Evolutionary conservation across 2,888 invertebrate species (phyloP).

Genomic region (Philereme vetulata): DNA sequence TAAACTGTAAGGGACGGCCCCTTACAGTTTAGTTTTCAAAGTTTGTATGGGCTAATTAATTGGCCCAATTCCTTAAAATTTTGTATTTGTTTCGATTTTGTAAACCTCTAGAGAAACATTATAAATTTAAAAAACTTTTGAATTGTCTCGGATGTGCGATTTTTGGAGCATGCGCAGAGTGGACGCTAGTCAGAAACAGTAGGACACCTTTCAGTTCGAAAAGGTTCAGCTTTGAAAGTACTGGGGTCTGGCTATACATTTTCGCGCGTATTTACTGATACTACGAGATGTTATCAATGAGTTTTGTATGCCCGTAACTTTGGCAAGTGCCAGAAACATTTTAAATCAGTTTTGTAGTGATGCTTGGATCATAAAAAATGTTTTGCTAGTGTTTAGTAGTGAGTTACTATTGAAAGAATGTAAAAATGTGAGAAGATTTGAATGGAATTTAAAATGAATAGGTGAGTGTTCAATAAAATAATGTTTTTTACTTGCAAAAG

Average conservation of each 20-base stretch:
- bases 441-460: constrained; percentile 12
- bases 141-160: constrained; percentile 15
- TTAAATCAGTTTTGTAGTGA: neutral
- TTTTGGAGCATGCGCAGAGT: constrained; percentile 18
- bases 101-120: neutral
- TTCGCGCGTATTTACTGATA: constrained; percentile 14
- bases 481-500: too few species aligned
- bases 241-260: constrained; percentile 7
- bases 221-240: constrained; percentile 17
- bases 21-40: neutral
- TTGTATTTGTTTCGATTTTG: constrained; percentile 7
- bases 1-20: neutral
- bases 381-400: constrained; percentile 2
- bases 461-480: neutral
- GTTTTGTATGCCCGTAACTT: neutral
- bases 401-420: neutral
- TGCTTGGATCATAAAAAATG: constrained; percentile 1
- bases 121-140: constrained; percentile 17
- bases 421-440: neutral
- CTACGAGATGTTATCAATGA: constrained; percentile 16
- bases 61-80: constrained; percentile 2
- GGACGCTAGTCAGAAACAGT: constrained; percentile 10
- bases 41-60: constrained; percentile 1
- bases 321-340: neutral
- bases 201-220: constrained; percentile 20